Percentiles rank a stretch among this genome's conserved stretches.
phyloP scores from a whole-genome alignment of 2,113 vertebrate species.

The Brachirus orientalis region DNA sequence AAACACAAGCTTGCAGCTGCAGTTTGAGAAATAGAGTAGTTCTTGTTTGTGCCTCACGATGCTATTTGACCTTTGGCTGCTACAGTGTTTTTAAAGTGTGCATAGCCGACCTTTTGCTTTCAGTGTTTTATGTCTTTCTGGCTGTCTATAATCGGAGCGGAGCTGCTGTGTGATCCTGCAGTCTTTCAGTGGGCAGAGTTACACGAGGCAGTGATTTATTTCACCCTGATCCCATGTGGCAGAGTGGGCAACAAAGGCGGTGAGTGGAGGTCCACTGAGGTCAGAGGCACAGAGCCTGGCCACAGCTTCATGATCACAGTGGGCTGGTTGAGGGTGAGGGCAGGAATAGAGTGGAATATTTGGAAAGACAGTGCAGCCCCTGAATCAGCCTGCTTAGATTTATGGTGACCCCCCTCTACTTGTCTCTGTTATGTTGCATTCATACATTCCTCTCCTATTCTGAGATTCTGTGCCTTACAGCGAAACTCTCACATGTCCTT shows the following conservation, averaged over 20 bases:
- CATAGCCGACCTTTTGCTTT: constrained; percentile 11
- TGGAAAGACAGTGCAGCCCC: constrained; percentile 41
- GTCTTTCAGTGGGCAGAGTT: constrained; percentile 30
- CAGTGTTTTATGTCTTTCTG: constrained; percentile 28
- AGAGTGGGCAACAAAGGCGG: constrained; percentile 59
- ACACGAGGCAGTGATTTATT: constrained; percentile 55
- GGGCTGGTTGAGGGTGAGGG: neutral
- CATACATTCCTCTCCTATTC: constrained; percentile 54
- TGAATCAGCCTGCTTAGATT: constrained; percentile 56
- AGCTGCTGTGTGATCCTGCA: constrained; percentile 19
- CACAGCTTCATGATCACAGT: constrained; percentile 37
- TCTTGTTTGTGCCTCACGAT: constrained; percentile 37
- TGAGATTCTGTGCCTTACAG: constrained; percentile 44
- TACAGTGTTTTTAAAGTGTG: constrained; percentile 19
- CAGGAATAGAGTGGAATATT: constrained; percentile 35
- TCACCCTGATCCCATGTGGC: constrained; percentile 35
- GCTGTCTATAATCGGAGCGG: constrained; percentile 28
- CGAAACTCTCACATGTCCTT: constrained; percentile 31
- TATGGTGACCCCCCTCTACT: constrained; percentile 48
- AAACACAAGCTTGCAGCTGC: constrained; percentile 22
- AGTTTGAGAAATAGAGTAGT: constrained; percentile 5
- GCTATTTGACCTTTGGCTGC: constrained; percentile 22
- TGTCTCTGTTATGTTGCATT: constrained; percentile 51
- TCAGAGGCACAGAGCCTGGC: constrained; percentile 49
- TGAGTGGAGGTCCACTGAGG: constrained; percentile 35